phyloP scores from a whole-genome alignment of 2,113 vertebrate genomes.

The Neodon shergylaensis region DNA sequence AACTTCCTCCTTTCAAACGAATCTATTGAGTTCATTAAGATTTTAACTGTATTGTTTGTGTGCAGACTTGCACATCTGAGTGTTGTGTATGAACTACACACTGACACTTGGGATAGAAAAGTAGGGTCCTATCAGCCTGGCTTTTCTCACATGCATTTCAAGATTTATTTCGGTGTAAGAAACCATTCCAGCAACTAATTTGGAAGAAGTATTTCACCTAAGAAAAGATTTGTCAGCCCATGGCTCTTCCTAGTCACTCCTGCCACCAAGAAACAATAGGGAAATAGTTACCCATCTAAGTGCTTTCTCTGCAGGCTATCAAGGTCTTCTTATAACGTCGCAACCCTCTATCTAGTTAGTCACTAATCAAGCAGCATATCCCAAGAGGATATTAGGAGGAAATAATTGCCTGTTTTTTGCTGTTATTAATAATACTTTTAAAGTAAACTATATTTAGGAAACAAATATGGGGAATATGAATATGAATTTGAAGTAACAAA shows the following conservation, averaged over 20 bases:
- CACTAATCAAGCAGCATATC: background rate
- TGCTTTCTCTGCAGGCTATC: background rate
- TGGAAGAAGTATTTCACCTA: background rate
- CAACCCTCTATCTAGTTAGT: background rate
- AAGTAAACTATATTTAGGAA: slow-evolving; percentile 1
- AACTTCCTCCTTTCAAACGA: slow-evolving; percentile 16
- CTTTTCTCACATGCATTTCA: background rate
- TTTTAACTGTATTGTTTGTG: background rate
- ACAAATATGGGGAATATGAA: background rate
- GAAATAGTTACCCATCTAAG: background rate
- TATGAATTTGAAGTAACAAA: background rate
- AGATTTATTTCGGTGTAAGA: background rate
- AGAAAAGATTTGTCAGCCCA: slow-evolving; percentile 1
- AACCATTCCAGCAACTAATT: slow-evolving; percentile 23
- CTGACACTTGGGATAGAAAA: background rate
- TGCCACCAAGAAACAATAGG: background rate
- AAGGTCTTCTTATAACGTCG: background rate
- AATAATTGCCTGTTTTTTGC: background rate
- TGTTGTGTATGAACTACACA: background rate
- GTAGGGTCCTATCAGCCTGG: background rate
- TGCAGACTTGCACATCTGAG: no score
- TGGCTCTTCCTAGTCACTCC: background rate
- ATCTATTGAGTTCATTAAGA: background rate
- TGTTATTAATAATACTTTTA: slow-evolving; percentile 10
- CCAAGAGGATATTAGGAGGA: background rate